Conservation (phyloP, 2,797 vertebrate species). For the Aplochiton taeniatus region DNA sequence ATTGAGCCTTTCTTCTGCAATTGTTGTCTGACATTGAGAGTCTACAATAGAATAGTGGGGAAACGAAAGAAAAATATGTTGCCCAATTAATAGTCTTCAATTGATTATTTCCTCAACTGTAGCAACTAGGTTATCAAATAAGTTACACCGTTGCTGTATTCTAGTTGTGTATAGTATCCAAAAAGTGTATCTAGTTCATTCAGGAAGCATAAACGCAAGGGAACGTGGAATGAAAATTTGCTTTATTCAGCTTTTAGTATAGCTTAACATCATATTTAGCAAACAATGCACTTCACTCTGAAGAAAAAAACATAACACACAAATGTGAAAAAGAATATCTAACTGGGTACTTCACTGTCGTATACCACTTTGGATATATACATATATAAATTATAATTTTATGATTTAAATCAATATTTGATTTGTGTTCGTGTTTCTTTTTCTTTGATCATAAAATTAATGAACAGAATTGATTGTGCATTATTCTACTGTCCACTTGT, state of each 20-base stretch:
- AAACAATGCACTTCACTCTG: conserved; percentile 20
- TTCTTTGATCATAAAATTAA: conserved; percentile 24
- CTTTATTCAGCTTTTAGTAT: conserved; percentile 45
- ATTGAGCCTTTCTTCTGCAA: conserved; percentile 82
- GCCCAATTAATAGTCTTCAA: too few species aligned
- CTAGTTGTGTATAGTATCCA: background rate
- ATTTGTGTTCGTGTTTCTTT: conserved; percentile 8
- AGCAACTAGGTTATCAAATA: too few species aligned
- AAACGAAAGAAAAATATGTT: conserved; percentile 26
- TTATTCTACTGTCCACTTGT: too few species aligned
- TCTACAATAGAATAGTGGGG: conserved; percentile 65
- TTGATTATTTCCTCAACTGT: too few species aligned
- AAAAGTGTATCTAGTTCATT: background rate
- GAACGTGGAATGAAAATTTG: conserved; percentile 13
- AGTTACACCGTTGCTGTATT: too few species aligned
- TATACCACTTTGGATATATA: too few species aligned
- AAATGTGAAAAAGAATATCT: background rate
- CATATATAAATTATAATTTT: too few species aligned
- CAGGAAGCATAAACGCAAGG: conserved; percentile 20
- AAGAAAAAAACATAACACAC: conserved; percentile 13
- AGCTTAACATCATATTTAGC: conserved; percentile 26
- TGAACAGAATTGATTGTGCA: too few species aligned
- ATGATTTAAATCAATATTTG: too few species aligned
- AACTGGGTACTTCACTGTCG: background rate
- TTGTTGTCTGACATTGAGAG: conserved; percentile 63